Percentiles rank a stretch among this genome's conserved stretches.
Conservation (phyloP, 2,888 invertebrate genomes). For the Oscheius myriophilus region DNA sequence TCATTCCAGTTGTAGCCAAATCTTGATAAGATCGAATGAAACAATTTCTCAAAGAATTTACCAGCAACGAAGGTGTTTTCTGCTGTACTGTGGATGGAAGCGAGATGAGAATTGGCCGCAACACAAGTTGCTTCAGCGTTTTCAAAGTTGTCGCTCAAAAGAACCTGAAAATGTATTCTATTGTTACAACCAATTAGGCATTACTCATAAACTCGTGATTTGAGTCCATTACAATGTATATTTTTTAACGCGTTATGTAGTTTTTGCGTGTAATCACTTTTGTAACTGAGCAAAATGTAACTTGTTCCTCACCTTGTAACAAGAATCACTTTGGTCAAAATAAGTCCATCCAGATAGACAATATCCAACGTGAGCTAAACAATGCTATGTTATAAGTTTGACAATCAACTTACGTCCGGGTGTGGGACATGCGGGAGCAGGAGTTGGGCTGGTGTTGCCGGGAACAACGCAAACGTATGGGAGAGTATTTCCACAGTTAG, state of each 20-base stretch:
- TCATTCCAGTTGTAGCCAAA: conserved; percentile 25
- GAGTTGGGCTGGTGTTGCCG: neutral
- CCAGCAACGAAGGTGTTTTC: conserved; percentile 28
- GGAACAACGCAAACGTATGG: conserved; percentile 23
- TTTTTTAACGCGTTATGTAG: no score
- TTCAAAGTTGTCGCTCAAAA: conserved; percentile 18
- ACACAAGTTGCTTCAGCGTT: conserved; percentile 27
- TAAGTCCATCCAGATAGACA: conserved; percentile 31
- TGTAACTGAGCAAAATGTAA: neutral
- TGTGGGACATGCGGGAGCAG: conserved; percentile 15
- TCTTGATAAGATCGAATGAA: no score
- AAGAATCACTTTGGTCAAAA: conserved; percentile 21
- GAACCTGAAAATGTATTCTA: conserved; percentile 14
- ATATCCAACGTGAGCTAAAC: conserved; percentile 4
- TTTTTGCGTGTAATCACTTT: no score
- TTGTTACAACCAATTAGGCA: no score
- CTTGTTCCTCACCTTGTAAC: conserved; percentile 33
- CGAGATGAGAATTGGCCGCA: conserved; percentile 14
- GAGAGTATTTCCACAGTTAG: conserved; percentile 6
- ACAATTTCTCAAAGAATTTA: neutral
- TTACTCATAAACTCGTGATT: no score
- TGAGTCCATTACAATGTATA: no score
- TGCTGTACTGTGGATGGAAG: conserved; percentile 25
- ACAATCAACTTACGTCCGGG: conserved; percentile 2
- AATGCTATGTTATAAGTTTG: neutral